phyloP scores from a whole-genome alignment of 2,888 invertebrate species.

The Caenorhabditis macrosperma region DNA sequence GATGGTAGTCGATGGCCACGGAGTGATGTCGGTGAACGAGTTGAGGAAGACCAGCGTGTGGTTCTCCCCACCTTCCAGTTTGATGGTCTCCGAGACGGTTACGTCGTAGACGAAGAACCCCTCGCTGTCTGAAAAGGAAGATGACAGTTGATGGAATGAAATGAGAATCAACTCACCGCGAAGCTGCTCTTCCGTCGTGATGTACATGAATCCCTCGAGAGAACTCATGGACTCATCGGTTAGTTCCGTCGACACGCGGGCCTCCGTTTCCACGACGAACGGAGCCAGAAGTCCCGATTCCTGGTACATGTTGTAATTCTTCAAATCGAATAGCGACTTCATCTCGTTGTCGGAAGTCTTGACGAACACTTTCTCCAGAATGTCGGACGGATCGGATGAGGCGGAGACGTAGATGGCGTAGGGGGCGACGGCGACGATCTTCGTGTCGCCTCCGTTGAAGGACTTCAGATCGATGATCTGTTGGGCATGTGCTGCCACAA shows the following conservation, averaged over 20 bases:
- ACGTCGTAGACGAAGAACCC: slow-evolving; percentile 4
- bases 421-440: background rate
- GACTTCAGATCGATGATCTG: slow-evolving; percentile 6
- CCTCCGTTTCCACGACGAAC: background rate
- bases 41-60: slow-evolving; percentile 36
- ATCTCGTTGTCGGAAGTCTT: background rate
- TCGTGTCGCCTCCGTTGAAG: slow-evolving; percentile 1
- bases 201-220: slow-evolving; percentile 2
- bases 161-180: background rate
- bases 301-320: background rate
- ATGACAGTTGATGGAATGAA: background rate
- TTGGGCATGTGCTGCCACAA: too few species aligned
- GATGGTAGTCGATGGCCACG: slow-evolving; percentile 28
- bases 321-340: background rate
- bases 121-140: background rate
- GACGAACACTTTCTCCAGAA: background rate
- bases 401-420: slow-evolving; percentile 11
- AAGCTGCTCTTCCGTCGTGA: slow-evolving; percentile 2
- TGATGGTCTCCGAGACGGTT: background rate
- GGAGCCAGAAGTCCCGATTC: background rate
- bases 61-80: slow-evolving; percentile 20
- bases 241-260: background rate
- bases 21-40: slow-evolving; percentile 5
- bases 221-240: background rate
- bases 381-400: background rate